These are phyloP conservation scores for Neoascia interrupta DNA, from an alignment of 2,888 invertebrate genomes.

Conservation along the genomic window DNA sequence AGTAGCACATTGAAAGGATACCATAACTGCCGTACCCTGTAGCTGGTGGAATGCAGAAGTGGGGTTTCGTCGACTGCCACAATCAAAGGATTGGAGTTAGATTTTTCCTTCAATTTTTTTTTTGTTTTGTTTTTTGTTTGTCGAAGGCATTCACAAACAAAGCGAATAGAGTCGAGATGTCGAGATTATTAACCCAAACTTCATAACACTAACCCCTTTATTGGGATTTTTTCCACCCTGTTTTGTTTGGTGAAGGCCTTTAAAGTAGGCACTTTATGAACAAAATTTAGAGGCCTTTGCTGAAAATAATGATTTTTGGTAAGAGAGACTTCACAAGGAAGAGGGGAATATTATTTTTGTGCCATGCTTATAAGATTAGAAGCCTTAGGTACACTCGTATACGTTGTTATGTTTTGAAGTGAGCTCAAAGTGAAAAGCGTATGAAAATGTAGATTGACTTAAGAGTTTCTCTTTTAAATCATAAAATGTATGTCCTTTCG, in stretches of 20 bases:
- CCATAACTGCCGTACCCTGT: background rate
- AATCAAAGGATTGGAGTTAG: slow-evolving; percentile 34
- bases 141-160: slow-evolving; percentile 11
- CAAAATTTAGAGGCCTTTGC: too few species aligned
- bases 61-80: background rate
- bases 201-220: slow-evolving; percentile 36
- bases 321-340: too few species aligned
- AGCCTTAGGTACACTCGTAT: too few species aligned
- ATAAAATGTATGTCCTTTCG: too few species aligned
- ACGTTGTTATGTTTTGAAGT: too few species aligned
- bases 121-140: background rate
- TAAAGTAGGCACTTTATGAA: too few species aligned
- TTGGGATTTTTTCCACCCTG: slow-evolving; percentile 3
- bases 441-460: too few species aligned
- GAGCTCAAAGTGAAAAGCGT: too few species aligned
- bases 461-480: too few species aligned
- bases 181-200: slow-evolving; percentile 39
- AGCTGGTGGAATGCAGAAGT: background rate
- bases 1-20: slow-evolving; percentile 47
- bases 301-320: too few species aligned
- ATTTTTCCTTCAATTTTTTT: background rate
- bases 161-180: slow-evolving; percentile 25
- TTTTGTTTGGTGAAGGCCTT: slow-evolving; percentile 12
- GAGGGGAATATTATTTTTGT: too few species aligned
- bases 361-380: too few species aligned